phyloP scores from a whole-genome alignment of 2,113 vertebrate genomes.

The Cyphomyrus discorhynchus region DNA sequence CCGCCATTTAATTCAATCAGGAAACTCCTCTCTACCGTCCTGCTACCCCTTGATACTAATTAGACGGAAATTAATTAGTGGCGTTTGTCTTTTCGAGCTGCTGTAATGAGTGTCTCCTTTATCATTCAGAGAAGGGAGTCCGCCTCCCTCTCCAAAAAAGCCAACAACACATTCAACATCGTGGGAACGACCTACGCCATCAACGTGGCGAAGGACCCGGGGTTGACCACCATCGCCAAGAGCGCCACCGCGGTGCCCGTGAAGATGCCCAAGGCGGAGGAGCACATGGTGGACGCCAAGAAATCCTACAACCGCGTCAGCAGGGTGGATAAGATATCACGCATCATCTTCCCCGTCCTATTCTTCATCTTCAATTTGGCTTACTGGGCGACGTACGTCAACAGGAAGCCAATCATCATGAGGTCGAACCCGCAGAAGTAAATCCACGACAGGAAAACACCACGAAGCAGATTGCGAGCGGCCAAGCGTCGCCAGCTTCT shows the following conservation, averaged over 20 bases:
- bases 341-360: slow-evolving; percentile 94
- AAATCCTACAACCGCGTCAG: slow-evolving; percentile 99
- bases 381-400: slow-evolving; percentile 97
- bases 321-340: slow-evolving; percentile 99
- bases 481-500: slow-evolving; percentile 44
- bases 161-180: slow-evolving; percentile 97
- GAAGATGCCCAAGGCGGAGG: slow-evolving; percentile 73
- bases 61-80: slow-evolving; percentile 9
- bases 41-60: slow-evolving; percentile 5
- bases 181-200: slow-evolving; percentile 94
- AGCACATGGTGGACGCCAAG: slow-evolving; percentile 79
- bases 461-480: slow-evolving; percentile 31
- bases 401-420: slow-evolving; percentile 87
- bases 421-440: slow-evolving; percentile 85
- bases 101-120: slow-evolving; percentile 22
- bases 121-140: slow-evolving; percentile 83
- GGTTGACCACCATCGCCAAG: slow-evolving; percentile 85
- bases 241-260: slow-evolving; percentile 62
- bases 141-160: slow-evolving; percentile 80
- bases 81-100: background rate
- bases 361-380: slow-evolving; percentile 98
- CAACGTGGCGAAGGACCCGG: slow-evolving; percentile 85
- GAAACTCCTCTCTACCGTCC: background rate
- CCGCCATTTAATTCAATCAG: background rate
- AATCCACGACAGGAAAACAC: slow-evolving; percentile 24